Evolutionary conservation across 2,797 vertebrate genomes (phyloP), one percentile per base, ranked within the genome.

Genomic region (Myiothlypis coronata): DNA sequence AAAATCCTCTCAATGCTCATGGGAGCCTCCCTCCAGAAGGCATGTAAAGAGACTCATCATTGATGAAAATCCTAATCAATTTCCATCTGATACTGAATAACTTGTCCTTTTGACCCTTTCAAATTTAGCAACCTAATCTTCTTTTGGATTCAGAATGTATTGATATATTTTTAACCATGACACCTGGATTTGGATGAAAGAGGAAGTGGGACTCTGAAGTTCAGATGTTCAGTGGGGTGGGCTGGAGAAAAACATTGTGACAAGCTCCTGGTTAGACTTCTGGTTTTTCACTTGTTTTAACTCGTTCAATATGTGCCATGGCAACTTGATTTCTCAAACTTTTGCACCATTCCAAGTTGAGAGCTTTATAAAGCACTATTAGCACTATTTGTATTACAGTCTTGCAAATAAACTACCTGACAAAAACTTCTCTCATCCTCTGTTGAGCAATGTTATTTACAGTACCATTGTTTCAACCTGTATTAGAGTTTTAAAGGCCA

Each of bases 281-380:
- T 6, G 6, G 46, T 78, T 46, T 68, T 37, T 20, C 41, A 78
- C 14, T 32, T 41, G 15, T 67, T 83, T 71, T 43, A 55, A 32
- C 26, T 53, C 3, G 24, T 72, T 78, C 61, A 57, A 6, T 43
- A 43, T 1, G 0, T 28, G 12, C 22, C 20, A 9, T 0, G 1
- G 47, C 47, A 69, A 47, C 16, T 65, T 69, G 11, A 53, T 18
- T 84, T 79, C 74, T 74, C n/a, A 77, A 63, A 67, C 24, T 69
- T 61, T 17, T 69, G 27, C 15, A 39, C 37, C 37, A 24, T 52
- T 84, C 14, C 28, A 77, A 87, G 26, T 10, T 49, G n/a, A 68
- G 76, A 56, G 27, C 6, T 59, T 83, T 60, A 52, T 53, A 80
- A 70, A 88, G 59, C 15, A 87, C 44, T 23, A 26, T 49, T 49